A percentile compares a stretch with the other conserved stretches of the same genome.
Evolutionary conservation across 2,113 vertebrate genomes (phyloP).

Genomic region (Colaptes auratus): DNA sequence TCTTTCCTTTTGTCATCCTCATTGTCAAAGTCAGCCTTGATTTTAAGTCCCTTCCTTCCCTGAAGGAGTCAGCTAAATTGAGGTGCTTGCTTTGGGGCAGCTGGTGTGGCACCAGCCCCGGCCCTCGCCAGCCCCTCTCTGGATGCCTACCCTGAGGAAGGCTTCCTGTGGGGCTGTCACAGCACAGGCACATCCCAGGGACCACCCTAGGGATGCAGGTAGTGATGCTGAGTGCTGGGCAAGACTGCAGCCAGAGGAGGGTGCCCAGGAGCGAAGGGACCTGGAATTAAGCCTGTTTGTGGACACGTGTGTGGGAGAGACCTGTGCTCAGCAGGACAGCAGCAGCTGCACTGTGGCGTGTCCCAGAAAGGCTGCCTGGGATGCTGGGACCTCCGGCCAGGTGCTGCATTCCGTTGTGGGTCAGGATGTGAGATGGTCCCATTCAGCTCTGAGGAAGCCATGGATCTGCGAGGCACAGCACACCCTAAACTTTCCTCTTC

Average conservation of each 20-base stretch:
- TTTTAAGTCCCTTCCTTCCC: slow-evolving; percentile 81
- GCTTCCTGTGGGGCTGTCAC: neutral
- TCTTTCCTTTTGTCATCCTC: slow-evolving; percentile 9
- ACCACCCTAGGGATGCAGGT: neutral
- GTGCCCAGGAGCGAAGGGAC: slow-evolving; percentile 71
- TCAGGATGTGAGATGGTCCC: neutral
- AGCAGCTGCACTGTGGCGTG: fast-evolving
- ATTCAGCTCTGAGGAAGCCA: neutral
- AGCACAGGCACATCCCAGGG: neutral
- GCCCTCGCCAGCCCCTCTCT: fast-evolving
- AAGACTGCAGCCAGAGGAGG: neutral
- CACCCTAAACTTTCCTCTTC: neutral
- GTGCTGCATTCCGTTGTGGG: fast-evolving
- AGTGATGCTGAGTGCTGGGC: neutral
- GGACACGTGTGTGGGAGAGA: neutral
- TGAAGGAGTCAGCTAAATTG: slow-evolving; percentile 19
- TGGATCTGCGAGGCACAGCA: neutral
- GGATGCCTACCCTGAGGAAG: neutral
- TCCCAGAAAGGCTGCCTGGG: neutral
- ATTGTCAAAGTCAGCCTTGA: slow-evolving; percentile 72
- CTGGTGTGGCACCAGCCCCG: neutral
- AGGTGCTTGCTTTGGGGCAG: neutral
- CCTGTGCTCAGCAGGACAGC: slow-evolving; percentile 16
- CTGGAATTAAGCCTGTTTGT: slow-evolving; percentile 75
- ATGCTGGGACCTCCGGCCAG: fast-evolving